A percentile compares a stretch with the other conserved stretches of the same genome.
phyloP scores from a whole-genome alignment of 2,113 vertebrate genomes.

The Prunella himalayana region DNA sequence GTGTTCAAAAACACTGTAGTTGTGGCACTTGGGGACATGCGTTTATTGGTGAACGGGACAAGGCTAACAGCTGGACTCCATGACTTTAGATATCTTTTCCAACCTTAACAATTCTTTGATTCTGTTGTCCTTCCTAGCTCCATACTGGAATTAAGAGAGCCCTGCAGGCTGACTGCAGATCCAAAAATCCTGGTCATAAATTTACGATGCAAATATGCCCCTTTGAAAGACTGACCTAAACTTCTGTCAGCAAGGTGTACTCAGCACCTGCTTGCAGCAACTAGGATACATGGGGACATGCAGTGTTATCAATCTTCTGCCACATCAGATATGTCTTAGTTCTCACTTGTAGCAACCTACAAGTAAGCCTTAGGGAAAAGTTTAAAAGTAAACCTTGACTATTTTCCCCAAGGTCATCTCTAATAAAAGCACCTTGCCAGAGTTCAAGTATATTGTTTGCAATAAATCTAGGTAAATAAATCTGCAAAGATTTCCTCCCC shows the following conservation, averaged over 20 bases:
- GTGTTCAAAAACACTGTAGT: not conserved
- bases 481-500: rapidly evolving
- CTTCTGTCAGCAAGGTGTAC: not conserved
- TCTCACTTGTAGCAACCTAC: not conserved
- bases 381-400: not conserved
- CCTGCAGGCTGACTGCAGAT: not conserved
- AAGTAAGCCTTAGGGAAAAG: not conserved
- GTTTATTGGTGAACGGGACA: not conserved
- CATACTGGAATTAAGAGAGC: not conserved
- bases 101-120: not conserved
- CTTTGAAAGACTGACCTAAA: not conserved
- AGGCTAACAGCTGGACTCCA: not conserved
- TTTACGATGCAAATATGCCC: not conserved
- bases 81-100: not conserved
- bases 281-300: not conserved
- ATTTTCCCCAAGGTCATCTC: not conserved
- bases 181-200: not conserved
- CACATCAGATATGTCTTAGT: not conserved
- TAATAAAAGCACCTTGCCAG: rapidly evolving
- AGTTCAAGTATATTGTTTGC: not conserved
- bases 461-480: not conserved
- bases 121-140: not conserved
- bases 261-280: not conserved
- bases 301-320: not conserved
- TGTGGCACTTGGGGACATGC: rapidly evolving